Conservation (phyloP, 2,113 vertebrate species). For the Hydropotes inermis region DNA sequence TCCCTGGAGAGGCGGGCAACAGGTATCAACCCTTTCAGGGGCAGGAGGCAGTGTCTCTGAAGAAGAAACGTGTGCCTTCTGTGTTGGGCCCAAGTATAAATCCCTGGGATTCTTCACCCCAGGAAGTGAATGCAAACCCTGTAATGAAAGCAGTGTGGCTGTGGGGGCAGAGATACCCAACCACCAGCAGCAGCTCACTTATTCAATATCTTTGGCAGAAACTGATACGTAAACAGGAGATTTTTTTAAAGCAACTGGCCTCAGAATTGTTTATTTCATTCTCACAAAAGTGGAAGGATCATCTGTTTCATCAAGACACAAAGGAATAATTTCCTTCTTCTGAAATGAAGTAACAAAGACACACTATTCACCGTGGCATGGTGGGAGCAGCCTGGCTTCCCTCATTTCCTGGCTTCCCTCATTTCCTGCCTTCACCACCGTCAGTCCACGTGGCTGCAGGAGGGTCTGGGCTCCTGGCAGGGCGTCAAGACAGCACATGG, state of each 20-base stretch:
- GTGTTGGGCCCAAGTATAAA: too few species aligned
- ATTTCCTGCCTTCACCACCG: fast-evolving
- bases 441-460: fast-evolving
- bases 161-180: fast-evolving
- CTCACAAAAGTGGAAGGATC: neutral
- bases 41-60: neutral
- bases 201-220: neutral
- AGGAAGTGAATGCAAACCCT: neutral
- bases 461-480: fast-evolving
- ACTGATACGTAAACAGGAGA: neutral
- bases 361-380: fast-evolving
- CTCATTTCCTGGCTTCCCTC: neutral
- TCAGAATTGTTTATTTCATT: neutral
- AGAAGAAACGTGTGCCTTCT: neutral
- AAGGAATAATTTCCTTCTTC: neutral
- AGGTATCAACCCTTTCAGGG: neutral
- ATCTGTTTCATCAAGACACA: neutral
- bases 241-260: neutral
- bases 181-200: neutral
- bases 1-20: neutral
- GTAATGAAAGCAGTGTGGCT: neutral
- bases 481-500: fast-evolving
- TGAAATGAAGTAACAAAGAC: neutral
- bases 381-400: neutral
- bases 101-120: neutral